Conservation (phyloP, 2,797 vertebrate genomes). For the Periparus ater region DNA sequence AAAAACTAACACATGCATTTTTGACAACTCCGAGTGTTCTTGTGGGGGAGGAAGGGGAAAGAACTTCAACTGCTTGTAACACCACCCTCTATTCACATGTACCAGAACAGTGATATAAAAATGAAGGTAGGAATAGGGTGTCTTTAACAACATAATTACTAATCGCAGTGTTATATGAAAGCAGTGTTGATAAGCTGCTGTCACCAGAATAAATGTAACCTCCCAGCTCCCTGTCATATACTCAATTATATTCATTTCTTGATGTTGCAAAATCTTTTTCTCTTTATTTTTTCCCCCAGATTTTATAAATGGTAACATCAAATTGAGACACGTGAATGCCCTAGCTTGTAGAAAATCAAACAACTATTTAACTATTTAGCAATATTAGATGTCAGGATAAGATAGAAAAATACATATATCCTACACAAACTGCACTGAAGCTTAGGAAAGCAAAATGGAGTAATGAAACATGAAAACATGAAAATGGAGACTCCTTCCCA, state of each 20-base stretch:
- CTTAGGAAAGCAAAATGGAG: background rate
- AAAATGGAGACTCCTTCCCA: background rate
- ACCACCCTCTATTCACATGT: background rate
- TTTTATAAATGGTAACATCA: background rate
- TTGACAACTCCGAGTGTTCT: slow-evolving; percentile 10
- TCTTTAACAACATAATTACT: slow-evolving; percentile 20
- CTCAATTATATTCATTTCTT: background rate
- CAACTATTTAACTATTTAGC: background rate
- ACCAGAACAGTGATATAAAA: slow-evolving; percentile 1
- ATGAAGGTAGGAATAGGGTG: background rate
- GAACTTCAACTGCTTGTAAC: background rate
- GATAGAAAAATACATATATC: background rate
- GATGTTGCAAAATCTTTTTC: background rate
- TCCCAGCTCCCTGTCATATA: background rate
- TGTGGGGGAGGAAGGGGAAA: slow-evolving; percentile 7
- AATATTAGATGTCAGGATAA: background rate
- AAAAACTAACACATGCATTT: background rate
- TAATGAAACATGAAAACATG: background rate
- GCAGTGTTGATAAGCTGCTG: background rate
- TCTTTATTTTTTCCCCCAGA: background rate
- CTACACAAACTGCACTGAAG: background rate
- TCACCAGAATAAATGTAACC: background rate
- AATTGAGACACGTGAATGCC: background rate
- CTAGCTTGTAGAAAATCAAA: background rate
- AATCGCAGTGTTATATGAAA: background rate